Percentiles rank a stretch among this genome's conserved stretches.
Conservation (phyloP, 2,888 invertebrate species). For the Diarsia dahlii region DNA sequence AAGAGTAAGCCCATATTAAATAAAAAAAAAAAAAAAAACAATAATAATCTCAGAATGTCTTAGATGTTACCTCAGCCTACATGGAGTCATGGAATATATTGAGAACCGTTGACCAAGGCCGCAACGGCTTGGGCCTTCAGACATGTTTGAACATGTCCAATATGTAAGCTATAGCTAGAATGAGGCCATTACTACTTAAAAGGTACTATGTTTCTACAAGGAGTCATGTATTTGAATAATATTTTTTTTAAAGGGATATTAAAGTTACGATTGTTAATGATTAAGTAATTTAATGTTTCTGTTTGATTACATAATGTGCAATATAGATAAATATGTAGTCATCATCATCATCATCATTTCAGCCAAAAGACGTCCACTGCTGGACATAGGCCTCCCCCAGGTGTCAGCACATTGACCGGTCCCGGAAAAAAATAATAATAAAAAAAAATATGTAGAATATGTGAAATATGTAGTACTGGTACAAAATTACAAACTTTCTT, state of each 20-base stretch:
- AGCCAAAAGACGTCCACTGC: too few relatives aligned
- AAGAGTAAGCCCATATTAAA: too few relatives aligned
- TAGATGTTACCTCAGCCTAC: conserved; percentile 59
- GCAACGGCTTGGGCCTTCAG: conserved; percentile 40
- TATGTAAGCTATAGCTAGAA: conserved; percentile 18
- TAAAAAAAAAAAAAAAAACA: too few relatives aligned
- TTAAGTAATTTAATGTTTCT: not conserved
- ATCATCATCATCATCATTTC: too few relatives aligned
- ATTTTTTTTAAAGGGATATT: not conserved
- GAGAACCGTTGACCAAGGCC: conserved; percentile 64
- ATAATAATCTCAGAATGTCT: conserved; percentile 44
- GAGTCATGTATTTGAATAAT: conserved; percentile 7
- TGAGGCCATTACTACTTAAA: not conserved
- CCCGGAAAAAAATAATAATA: too few relatives aligned
- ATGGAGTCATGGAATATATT: conserved; percentile 54
- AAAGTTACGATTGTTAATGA: not conserved
- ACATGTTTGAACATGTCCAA: conserved; percentile 72
- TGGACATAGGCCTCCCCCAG: too few relatives aligned
- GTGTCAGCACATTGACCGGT: too few relatives aligned
- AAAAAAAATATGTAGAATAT: too few relatives aligned
- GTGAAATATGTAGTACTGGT: too few relatives aligned
- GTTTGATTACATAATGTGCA: conserved; percentile 1
- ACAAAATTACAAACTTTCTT: conserved; percentile 34
- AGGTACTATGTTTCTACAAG: conserved; percentile 6
- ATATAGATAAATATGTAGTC: conserved; percentile 8